Evolutionary conservation across 37 sponge, comb jelly and placozoan genomes (phyloP), one percentile per base, ranked within the genome.

Genomic region (Haliclona indistincta): DNA sequence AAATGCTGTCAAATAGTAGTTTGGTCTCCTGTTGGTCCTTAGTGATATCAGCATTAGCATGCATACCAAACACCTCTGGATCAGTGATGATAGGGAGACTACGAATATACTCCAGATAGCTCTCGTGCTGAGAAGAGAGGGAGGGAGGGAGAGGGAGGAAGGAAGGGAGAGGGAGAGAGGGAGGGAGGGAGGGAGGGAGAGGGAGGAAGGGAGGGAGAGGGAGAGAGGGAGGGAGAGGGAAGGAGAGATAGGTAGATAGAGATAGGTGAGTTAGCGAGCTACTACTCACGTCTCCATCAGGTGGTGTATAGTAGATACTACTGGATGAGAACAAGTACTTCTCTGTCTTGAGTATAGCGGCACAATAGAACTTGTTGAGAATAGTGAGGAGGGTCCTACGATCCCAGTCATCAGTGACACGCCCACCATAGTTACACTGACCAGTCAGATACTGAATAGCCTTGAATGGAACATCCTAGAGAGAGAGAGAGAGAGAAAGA

Each of bases 51-150:
- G 99, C 99, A 85, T 98, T 98, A 75, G 91, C 80, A 64, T 98
- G 86, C 96, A 98, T 95, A 4, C 97, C 97, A 82, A 98, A 98
- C 71, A 98, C 99, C 74, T 98, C 99, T 42, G 99, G 99, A 43
- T 95, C 85, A 35, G 94, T 75, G 63, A 78, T 88, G 61, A 95
- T 87, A 17, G 99, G 99, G 7, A 98, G 82, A 23, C 89, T 79
- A 28, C 81, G 84, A 53, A 90, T 89, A 82, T 93, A 95, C 69
- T 95, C 94, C 74, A 98, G 54, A 41, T 98, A 98, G 40, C 85
- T 75, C 22, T 95, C 93, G 63, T 98, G 90, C 85, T 94, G 65
- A 5, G 37, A 15, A 37, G 17, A 53, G 29, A 67, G n/a, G 15
- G 34, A 30, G 30, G 15, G 5, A 73, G 0, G n/a, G n/a, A n/a